Percentiles rank a stretch among this genome's conserved stretches.
These are phyloP conservation scores for Pachyrhynchus sulphureomaculatus DNA, from an alignment of 1,140 invertebrate genomes.

Conservation along the genomic window DNA sequence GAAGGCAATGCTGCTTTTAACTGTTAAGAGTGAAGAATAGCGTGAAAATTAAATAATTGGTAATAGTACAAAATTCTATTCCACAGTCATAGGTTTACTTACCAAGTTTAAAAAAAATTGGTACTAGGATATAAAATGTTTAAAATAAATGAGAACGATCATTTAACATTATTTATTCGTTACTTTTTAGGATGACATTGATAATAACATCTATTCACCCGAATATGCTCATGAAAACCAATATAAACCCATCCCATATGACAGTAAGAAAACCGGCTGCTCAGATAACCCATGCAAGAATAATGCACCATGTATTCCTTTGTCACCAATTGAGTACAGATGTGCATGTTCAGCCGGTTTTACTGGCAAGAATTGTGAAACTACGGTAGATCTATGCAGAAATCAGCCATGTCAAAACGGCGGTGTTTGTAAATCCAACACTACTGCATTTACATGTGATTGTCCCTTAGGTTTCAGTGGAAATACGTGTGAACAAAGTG, in stretches of 20 bases:
- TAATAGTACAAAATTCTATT: no score
- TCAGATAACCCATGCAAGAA: constrained; percentile 61
- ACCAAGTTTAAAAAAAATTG: no score
- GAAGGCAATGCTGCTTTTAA: no score
- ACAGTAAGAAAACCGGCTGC: constrained; percentile 50
- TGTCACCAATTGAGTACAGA: constrained; percentile 51
- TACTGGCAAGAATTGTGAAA: constrained; percentile 71
- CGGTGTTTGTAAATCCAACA: constrained; percentile 69
- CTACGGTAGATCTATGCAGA: constrained; percentile 58
- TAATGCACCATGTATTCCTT: constrained; percentile 57
- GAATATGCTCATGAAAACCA: constrained; percentile 25
- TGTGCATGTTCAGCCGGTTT: constrained; percentile 58
- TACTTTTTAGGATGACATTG: constrained; percentile 23
- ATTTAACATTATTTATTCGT: neutral
- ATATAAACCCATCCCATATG: constrained; percentile 23
- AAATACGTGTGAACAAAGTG: constrained; percentile 74
- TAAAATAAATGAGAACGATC: neutral
- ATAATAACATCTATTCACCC: constrained; percentile 32
- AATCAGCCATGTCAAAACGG: constrained; percentile 76
- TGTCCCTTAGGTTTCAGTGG: constrained; percentile 79
- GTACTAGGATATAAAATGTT: constrained; percentile 11
- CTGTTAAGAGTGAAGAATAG: no score
- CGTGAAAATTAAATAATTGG: no score
- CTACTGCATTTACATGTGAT: constrained; percentile 69
- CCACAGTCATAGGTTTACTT: no score